phyloP scores from a whole-genome alignment of 2,113 vertebrate species.

The Notiomystis cincta region DNA sequence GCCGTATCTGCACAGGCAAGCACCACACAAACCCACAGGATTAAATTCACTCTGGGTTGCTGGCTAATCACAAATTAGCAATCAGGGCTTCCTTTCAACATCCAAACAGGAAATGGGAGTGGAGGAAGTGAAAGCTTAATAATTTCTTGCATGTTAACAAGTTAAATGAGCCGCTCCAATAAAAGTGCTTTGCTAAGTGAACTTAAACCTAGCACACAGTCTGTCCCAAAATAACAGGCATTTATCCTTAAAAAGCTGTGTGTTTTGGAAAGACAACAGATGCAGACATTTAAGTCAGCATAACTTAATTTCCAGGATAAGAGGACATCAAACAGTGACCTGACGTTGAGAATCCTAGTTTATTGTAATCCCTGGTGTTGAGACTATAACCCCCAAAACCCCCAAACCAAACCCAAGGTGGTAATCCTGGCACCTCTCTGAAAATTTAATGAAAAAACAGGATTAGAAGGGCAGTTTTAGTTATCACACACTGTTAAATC shows the following conservation, averaged over 20 bases:
- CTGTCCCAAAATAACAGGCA: not conserved
- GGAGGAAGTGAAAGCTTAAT: conserved; percentile 49
- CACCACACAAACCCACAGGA: not conserved
- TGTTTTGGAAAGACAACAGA: not conserved
- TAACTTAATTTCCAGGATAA: not conserved
- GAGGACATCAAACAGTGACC: not conserved
- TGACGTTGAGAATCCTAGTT: not conserved
- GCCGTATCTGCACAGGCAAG: not conserved
- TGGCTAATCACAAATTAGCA: conserved; percentile 13
- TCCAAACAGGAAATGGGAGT: conserved; percentile 62
- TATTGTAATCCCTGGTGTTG: not conserved
- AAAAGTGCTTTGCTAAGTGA: not conserved
- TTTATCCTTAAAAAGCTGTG: not conserved
- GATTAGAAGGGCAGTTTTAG: not conserved
- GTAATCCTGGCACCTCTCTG: not conserved
- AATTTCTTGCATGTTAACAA: conserved; percentile 35
- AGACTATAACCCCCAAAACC: not conserved
- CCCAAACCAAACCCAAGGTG: not conserved
- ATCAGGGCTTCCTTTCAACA: conserved; percentile 35
- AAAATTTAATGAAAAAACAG: not conserved
- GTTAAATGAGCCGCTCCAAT: not conserved
- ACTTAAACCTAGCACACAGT: not conserved
- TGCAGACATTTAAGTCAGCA: not conserved
- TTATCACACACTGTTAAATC: not conserved
- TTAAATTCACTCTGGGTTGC: conserved; percentile 7